Base-by-base conservation (phyloP, 2,113 vertebrate species). In the Carlito syrichta region DNA sequence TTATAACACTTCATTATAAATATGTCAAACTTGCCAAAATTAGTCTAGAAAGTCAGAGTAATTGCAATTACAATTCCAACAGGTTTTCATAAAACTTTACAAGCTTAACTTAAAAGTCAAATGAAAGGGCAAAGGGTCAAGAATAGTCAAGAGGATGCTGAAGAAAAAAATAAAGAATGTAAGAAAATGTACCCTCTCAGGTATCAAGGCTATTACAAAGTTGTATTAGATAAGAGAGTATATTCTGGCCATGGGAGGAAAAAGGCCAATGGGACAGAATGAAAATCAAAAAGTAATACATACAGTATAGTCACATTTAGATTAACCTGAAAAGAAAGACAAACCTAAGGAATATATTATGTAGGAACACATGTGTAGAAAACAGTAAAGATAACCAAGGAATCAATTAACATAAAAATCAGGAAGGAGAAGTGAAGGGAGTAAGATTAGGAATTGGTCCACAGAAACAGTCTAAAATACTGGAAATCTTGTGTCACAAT, bases 81-180 rank as follows among this genome's bases (percentile, higher is more conserved):
- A 48, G 45, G 30, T 4, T 82, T 92, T 43, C 16, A 16, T 27
- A 20, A 40, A 66, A 60, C 45, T 94, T 66, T 40, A 58, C 14
- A 86, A 71, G 60, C n/a, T 86, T 40, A 78, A 79, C 85, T 95
- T 82, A 76, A 97, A 93, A 86, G 66, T 82, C 63, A 77, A 85
- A 88, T 60, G 63, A 84, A 93, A 85, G 35, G 45, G 82, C 52
- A 43, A 16, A 58, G 25, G 45, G 81, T 74, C 54, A 79, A 54
- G 56, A 79, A 71, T 43, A 30, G 43, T 91, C 71, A 45, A 69
- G 78, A 95, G 60, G 79, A 78, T n/a, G 35, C 12, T 54, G 58
- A 69, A 88, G 63, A 86, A 66, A n/a, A n/a, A n/a, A 84, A 74
- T 88, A 43, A 58, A 9, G 43, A 30, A 5, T 2, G 17, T 8